Evolutionary conservation across 2,888 invertebrate species (phyloP), one percentile per base, ranked within the genome.

Genomic region (Eupsilia transversa): DNA sequence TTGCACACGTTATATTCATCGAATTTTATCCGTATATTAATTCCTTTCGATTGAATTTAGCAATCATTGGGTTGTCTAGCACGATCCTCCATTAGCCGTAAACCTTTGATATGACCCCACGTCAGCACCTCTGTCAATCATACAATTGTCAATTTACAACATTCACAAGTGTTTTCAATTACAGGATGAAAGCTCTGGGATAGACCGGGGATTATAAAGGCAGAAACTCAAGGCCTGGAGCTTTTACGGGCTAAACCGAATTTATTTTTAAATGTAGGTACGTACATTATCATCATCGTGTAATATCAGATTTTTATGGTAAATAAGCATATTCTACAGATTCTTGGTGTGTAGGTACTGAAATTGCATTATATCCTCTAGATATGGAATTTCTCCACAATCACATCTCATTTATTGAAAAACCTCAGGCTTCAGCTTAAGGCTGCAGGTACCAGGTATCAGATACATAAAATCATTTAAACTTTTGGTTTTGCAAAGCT

Each of bases 61-160:
- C 57, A 59, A 63, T 57, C 46, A 61, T 74, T 70, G 52, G 38
- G 63, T 70, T 63, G 77, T 73, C 74, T 83, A 74, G 57, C 33
- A 56, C 46, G 64, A 46, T 17, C 64, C 65, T 77, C 71, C 67
- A 80, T 79, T 86, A 84, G 60, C 71, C 70, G 54, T 30, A 59
- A 49, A 57, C 81, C 74, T 73, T 49, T 68, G 52, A 64, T 60
- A 67, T 78, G 74, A 75, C 66, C 83, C 74, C 65, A 75, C 60
- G 72, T 80, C 83, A 78, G 69, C 74, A 86, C 87, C 86, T 72
- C 59, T 61, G 80, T 85, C 86, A 84, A 84, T 86, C 86, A 84
- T 84, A 84, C 61, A 74, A 66, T 77, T 84, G 76, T 75, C 86
- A 86, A 85, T 82, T 83, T 75, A 74, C 61, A 70, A 77, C 65